Percentiles rank a stretch among this genome's conserved stretches.
These are phyloP conservation scores for Ichneumoninae sp. DNA, from an alignment of 2,888 invertebrate genomes.

Conservation along the genomic window DNA sequence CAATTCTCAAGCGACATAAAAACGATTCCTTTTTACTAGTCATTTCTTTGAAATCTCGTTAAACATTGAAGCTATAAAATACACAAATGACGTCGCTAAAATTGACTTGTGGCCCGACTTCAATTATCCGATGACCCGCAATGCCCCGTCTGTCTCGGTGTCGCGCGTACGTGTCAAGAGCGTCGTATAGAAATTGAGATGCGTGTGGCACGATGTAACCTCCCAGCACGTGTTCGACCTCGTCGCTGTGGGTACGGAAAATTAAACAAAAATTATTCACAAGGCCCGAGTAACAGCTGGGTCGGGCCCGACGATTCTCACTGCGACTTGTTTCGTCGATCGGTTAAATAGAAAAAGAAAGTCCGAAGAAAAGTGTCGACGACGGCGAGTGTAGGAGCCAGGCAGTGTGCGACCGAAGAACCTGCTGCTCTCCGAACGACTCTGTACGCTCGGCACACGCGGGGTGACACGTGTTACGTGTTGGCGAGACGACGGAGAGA, in stretches of 20 bases:
- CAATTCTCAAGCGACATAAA: not conserved
- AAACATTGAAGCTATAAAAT: not conserved
- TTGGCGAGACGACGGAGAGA: constrained; percentile 25
- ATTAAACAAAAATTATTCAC: constrained; percentile 12
- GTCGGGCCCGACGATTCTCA: constrained; percentile 9
- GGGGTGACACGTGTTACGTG: constrained; percentile 38
- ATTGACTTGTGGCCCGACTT: not conserved
- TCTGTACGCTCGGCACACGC: constrained; percentile 15
- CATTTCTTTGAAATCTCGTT: not conserved
- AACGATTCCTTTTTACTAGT: not conserved
- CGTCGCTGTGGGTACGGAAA: constrained; percentile 14
- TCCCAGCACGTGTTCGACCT: constrained; percentile 41
- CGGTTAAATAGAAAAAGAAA: constrained; percentile 55
- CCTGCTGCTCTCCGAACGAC: not conserved
- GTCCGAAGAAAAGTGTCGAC: constrained; percentile 43
- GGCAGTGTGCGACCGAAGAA: constrained; percentile 22
- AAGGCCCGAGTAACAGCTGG: constrained; percentile 17
- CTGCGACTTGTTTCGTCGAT: not conserved
- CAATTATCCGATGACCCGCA: constrained; percentile 7
- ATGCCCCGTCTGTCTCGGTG: not conserved
- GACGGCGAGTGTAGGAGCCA: constrained; percentile 23
- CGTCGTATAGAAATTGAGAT: constrained; percentile 10
- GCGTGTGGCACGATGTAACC: not conserved
- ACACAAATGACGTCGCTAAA: not conserved
- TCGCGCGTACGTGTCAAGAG: constrained; percentile 1